Conservation (phyloP, 2,797 vertebrate species). For the Esox masquinongy region DNA sequence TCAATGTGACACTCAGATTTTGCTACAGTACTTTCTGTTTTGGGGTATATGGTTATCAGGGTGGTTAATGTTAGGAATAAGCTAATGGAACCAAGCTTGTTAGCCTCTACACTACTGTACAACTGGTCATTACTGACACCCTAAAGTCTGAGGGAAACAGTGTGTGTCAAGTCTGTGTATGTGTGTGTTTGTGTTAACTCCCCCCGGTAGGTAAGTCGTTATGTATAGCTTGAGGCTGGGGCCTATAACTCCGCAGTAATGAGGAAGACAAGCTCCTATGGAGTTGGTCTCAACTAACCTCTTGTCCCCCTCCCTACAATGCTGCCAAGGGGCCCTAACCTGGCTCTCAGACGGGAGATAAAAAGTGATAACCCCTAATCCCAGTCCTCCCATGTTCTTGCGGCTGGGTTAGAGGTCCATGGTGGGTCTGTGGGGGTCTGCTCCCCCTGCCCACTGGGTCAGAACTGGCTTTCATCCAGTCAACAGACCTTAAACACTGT, state of each 20-base stretch:
- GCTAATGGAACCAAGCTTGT: conserved; percentile 60
- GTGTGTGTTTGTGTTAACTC: conserved; percentile 40
- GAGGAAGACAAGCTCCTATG: conserved; percentile 54
- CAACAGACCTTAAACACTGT: conserved; percentile 23
- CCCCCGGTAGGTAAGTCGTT: conserved; percentile 59
- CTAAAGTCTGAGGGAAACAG: not conserved
- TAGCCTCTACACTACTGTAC: conserved; percentile 50
- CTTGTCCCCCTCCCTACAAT: conserved; percentile 7
- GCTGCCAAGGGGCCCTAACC: conserved; percentile 3
- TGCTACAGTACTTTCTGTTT: too few species aligned
- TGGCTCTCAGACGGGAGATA: conserved; percentile 2
- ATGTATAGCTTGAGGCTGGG: conserved; percentile 52
- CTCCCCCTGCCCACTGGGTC: conserved; percentile 19
- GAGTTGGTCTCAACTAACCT: conserved; percentile 58
- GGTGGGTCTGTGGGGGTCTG: conserved; percentile 13
- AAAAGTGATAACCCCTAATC: not conserved
- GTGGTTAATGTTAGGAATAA: too few species aligned
- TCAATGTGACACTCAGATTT: too few species aligned
- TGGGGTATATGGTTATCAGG: too few species aligned
- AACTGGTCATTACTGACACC: conserved; percentile 45
- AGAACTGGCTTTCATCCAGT: conserved; percentile 14
- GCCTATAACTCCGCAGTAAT: conserved; percentile 60
- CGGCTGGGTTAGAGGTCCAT: conserved; percentile 19
- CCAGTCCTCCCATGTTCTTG: not conserved
- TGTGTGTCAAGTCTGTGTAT: conserved; percentile 1